Evolutionary conservation across 2,113 vertebrate species (phyloP), one percentile per base, ranked within the genome.

Genomic region (Sceloporus tristichus): DNA sequence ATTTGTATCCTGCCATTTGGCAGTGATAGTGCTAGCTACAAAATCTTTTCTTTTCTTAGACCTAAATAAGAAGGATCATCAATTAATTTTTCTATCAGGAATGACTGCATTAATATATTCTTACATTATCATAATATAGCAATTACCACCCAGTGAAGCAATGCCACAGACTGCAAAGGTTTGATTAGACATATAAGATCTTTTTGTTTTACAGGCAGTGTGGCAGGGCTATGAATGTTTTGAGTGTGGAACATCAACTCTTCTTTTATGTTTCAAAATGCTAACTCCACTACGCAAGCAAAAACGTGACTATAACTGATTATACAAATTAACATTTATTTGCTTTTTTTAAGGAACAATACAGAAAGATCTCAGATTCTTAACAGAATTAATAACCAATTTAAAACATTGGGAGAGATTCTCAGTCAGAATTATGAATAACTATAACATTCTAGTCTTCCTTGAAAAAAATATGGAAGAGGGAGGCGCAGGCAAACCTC

Each of bases 321-420:
- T 75, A 70, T 85, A 88, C 71, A 5, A 87, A 90, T 29, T 73
- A 5, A 53, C 0, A 89, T 74, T 82, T 91, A 42, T 83, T 54
- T 10, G 77, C 54, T 68, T 89, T 88, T 62, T 3, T 75, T 74
- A 84, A 59, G n/a, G 21, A 86, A 66, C 25, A 77, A 77, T 48
- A 77, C 21, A 75, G 21, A 66, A n/a, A 77, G 65, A 77, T 66
- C 56, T n/a, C 6, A 78, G 23, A 34, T 53, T n/a, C 3, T 18
- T 71, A 59, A 74, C 14, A 74, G 66, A 40, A 73, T 71, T 71
- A 79, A 71, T 70, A 80, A 79, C n/a, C 18, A 68, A 56, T 73
- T 11, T 59, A 16, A 25, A 73, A 54, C 1, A 74, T 9, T 40
- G 25, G 38, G 8, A 9, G 38, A 74, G 34, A 87, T 21, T 38